Base-by-base conservation (phyloP, 2,113 vertebrate species). In the Sphyrna mokarran region DNA sequence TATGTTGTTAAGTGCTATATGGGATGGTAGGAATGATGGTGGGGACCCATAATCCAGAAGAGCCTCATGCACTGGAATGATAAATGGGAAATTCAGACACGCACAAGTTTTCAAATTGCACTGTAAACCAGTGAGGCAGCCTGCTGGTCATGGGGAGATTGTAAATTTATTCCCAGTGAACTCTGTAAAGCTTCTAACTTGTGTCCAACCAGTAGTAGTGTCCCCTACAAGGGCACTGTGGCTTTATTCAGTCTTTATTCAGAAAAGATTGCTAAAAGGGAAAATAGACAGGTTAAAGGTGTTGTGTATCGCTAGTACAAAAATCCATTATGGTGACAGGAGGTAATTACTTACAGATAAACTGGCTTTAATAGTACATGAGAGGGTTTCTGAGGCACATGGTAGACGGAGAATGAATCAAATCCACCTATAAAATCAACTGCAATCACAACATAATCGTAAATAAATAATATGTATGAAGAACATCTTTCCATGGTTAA, bases 361-460 rank as follows among this genome's bases (percentile, higher is more conserved):
- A 97, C 98, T 97, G 98, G 98, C 98, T 98, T 98, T 98, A 98
- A 98, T 96, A 98, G 98, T 97, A 98, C 98, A 97, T 98, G 98
- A 97, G 98, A 98, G 98, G 98, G 98, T 98, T 99, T 99, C 98
- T 98, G 98, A 98, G 98, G 98, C 98, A 98, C 98, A 98, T 98
- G 98, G 98, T 98, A 98, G 98, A 99, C 98, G 97, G 98, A 98
- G 97, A 98, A 98, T 98, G 98, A 98, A 97, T 99, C 98, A 98
- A 98, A 99, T 98, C 98, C 98, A 98, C 98, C 98, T 98, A 98
- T 98, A 98, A 99, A 99, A 98, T 99, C 98, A 98, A 99, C 98
- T 99, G 98, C 98, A 99, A 99, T 96, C 96, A 97, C 96, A 97
- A 96, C 96, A 95, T 40, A 95, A 95, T 48, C 7, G 69, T 95